Conservation (phyloP, 1,140 invertebrate genomes). For the Onthophagus taurus region DNA sequence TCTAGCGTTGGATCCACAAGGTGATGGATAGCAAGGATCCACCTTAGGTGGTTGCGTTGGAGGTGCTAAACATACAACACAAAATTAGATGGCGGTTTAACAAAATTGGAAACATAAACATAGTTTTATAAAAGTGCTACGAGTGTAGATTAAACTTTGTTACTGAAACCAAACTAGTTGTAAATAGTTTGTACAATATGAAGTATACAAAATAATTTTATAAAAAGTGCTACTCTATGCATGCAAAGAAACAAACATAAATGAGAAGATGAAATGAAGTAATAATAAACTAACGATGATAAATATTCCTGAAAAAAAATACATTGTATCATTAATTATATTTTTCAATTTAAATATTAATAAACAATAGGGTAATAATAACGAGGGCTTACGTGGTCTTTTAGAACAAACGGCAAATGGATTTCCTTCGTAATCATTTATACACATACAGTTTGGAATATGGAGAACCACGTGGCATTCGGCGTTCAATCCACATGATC, state of each 20-base stretch:
- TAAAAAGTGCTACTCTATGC: too few relatives aligned
- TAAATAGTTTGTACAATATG: too few relatives aligned
- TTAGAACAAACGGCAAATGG: slow-evolving; percentile 40
- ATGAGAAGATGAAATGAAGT: too few relatives aligned
- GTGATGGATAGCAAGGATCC: slow-evolving; percentile 59
- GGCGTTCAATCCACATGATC: slow-evolving; percentile 55
- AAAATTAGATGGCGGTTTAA: not conserved
- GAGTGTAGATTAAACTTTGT: too few relatives aligned
- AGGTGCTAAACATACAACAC: slow-evolving; percentile 1
- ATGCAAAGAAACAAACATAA: not conserved
- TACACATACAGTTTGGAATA: slow-evolving; percentile 51
- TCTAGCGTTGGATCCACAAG: slow-evolving; percentile 59
- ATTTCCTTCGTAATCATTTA: slow-evolving; percentile 50
- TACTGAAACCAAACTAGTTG: too few relatives aligned
- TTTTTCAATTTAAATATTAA: not conserved
- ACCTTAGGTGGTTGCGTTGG: slow-evolving; percentile 25
- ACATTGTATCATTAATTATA: not conserved
- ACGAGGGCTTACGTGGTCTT: slow-evolving; percentile 35
- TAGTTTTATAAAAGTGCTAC: too few relatives aligned
- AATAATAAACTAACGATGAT: too few relatives aligned
- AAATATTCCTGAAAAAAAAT: not conserved
- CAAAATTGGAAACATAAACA: not conserved
- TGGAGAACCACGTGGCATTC: slow-evolving; percentile 56
- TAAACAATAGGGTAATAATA: too few relatives aligned
- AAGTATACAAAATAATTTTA: too few relatives aligned